phyloP scores from a whole-genome alignment of 2,797 vertebrate genomes.

The Sphenopsis melanotis region DNA sequence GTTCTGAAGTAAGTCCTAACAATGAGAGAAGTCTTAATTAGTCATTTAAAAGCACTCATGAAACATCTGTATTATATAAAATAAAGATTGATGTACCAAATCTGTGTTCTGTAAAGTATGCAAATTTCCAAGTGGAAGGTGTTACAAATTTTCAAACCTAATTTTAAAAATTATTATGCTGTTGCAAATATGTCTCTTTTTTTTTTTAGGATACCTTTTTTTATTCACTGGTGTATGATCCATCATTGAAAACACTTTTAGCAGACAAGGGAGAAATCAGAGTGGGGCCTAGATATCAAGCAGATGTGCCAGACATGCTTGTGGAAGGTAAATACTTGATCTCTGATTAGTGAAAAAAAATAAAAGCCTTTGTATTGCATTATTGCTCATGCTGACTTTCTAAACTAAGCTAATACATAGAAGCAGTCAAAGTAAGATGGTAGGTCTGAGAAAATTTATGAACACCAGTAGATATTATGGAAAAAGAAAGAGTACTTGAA shows the following conservation, averaged over 20 bases:
- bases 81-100: neutral
- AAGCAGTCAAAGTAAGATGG: neutral
- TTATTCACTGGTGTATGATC: constrained; percentile 96
- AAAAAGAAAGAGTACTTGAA: neutral
- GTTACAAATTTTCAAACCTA: neutral
- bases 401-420: neutral
- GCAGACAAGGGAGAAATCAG: constrained; percentile 97
- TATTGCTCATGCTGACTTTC: neutral
- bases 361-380: neutral
- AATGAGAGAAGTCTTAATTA: neutral
- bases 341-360: neutral
- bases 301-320: constrained; percentile 96
- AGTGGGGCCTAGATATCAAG: constrained; percentile 95
- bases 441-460: neutral
- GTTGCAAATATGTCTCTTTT: neutral
- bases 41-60: neutral
- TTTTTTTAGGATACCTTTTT: constrained; percentile 91
- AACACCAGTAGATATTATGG: neutral
- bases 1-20: neutral
- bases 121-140: neutral
- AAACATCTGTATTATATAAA: neutral
- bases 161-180: neutral
- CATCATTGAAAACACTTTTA: constrained; percentile 93
- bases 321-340: constrained; percentile 81
- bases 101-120: neutral